A percentile compares a stretch with the other conserved stretches of the same genome.
phyloP scores from a whole-genome alignment of 2,797 vertebrate species.

The Periophthalmus magnuspinnatus region DNA sequence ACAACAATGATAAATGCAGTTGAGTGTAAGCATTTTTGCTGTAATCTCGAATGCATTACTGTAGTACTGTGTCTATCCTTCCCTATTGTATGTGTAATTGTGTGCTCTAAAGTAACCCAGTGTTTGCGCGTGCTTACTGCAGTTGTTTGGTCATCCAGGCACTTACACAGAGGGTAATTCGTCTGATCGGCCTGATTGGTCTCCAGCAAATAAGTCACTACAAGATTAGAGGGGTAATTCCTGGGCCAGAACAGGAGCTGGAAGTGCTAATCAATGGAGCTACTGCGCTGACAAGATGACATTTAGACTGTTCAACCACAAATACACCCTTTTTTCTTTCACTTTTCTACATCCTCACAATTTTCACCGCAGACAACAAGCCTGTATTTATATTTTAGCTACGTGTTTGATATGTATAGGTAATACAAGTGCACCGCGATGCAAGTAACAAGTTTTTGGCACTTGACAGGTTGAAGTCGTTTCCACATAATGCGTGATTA shows the following conservation, averaged over 20 bases:
- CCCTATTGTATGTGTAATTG: background rate
- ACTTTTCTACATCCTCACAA: background rate
- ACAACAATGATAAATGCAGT: too few relatives aligned
- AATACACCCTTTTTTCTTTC: constrained; percentile 40
- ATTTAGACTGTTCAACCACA: constrained; percentile 79
- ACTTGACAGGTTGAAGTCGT: constrained; percentile 72
- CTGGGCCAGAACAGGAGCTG: constrained; percentile 74
- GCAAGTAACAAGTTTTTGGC: constrained; percentile 38
- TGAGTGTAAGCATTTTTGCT: background rate
- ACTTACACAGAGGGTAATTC: constrained; percentile 67
- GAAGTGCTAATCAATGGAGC: constrained; percentile 81
- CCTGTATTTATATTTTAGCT: background rate
- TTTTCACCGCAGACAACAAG: background rate
- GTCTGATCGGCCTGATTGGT: constrained; percentile 77
- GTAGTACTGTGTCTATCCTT: background rate
- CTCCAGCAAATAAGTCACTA: constrained; percentile 77
- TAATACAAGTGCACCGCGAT: background rate
- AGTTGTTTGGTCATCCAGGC: constrained; percentile 58
- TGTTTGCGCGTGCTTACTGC: constrained; percentile 36
- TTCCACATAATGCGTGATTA: constrained; percentile 78
- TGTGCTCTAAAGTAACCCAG: constrained; percentile 17
- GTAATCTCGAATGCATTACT: background rate
- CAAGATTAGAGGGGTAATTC: constrained; percentile 81
- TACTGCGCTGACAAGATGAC: constrained; percentile 72
- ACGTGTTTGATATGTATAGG: constrained; percentile 1